Base-by-base conservation (phyloP, 92 coral and sea anemone species). In the Muricea muricata region DNA sequence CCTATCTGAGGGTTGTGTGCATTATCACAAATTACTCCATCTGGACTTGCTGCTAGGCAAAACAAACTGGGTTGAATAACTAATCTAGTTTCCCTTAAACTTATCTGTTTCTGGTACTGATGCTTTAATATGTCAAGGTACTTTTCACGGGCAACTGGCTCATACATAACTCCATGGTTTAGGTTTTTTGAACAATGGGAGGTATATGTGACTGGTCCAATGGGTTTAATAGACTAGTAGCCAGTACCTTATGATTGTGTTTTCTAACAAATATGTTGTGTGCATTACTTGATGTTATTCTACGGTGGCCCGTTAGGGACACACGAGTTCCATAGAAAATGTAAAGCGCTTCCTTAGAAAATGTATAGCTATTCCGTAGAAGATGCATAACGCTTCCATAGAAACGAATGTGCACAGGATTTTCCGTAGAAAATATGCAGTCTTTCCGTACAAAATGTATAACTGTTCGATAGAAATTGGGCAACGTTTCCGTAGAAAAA, bases 281-380 rank as follows among this genome's bases (percentile, higher is more conserved):
- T 13, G 83, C 83, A 78, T 48, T 61, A 78, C 76, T 78, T 18
- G 83, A 56, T 25, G 83, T 78, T 0, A 78, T 78, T 61, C 69
- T 78, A n/a, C n/a, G n/a, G n/a, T n/a, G n/a, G n/a, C n/a, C n/a
- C n/a, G n/a, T n/a, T n/a, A n/a, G n/a, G n/a, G n/a, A n/a, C n/a
- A n/a, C n/a, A n/a, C n/a, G n/a, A n/a, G n/a, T n/a, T n/a, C n/a
- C n/a, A n/a, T n/a, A n/a, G n/a, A n/a, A n/a, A n/a, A n/a, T n/a
- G n/a, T n/a, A n/a, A n/a, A n/a, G n/a, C n/a, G n/a, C n/a, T n/a
- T n/a, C n/a, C n/a, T n/a, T n/a, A n/a, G n/a, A n/a, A n/a, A n/a
- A n/a, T n/a, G n/a, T n/a, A n/a, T n/a, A n/a, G n/a, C n/a, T n/a
- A n/a, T n/a, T n/a, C n/a, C n/a, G n/a, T n/a, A n/a, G n/a, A n/a